Conservation (phyloP, 2,797 vertebrate genomes). For the Propithecus deckenii region DNA sequence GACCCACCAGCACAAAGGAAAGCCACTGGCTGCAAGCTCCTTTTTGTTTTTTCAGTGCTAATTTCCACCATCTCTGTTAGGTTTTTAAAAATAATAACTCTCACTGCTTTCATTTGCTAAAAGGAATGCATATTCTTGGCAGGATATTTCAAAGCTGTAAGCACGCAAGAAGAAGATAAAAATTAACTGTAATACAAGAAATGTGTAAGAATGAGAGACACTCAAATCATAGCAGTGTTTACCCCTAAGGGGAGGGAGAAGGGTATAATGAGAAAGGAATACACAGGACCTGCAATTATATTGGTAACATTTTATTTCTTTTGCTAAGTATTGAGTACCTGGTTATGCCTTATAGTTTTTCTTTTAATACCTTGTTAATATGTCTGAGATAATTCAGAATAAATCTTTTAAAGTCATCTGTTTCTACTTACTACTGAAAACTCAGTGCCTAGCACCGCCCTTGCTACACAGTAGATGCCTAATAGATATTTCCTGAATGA, state of each 20-base stretch:
- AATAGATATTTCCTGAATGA: not conserved
- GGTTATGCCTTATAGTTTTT: not conserved
- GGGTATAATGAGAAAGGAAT: not conserved
- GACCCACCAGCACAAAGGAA: not conserved
- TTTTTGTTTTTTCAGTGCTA: not conserved
- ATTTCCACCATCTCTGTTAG: not conserved
- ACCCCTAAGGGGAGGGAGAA: not conserved
- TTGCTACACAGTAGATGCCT: not conserved
- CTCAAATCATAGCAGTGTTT: not conserved
- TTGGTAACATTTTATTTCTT: not conserved
- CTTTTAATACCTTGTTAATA: not conserved
- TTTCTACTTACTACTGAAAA: not conserved
- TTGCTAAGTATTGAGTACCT: not conserved
- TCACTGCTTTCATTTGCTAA: not conserved
- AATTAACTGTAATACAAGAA: not conserved
- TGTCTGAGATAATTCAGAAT: not conserved
- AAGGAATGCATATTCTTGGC: not conserved
- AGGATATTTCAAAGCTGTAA: conserved; percentile 18
- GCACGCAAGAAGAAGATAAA: conserved; percentile 29
- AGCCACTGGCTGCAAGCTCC: not conserved
- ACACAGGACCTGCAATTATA: not conserved
- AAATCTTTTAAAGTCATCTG: not conserved
- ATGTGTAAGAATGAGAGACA: not conserved
- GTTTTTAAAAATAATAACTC: conserved; percentile 8
- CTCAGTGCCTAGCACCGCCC: not conserved